phyloP scores from a whole-genome alignment of 2,888 invertebrate species.

The Pomacea canaliculata region DNA sequence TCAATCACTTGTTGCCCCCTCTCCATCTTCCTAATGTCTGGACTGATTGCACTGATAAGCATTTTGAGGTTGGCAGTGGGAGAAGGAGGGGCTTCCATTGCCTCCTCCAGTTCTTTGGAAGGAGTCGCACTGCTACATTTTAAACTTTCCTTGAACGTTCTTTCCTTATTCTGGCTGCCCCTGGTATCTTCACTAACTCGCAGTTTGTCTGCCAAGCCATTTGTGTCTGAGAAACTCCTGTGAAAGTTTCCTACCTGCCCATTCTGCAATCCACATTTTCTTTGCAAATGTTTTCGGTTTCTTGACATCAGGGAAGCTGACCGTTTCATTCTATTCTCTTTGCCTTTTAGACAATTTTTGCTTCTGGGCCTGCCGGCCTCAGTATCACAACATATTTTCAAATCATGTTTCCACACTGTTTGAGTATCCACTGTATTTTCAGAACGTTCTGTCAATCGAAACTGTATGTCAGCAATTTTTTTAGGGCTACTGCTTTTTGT shows the following conservation, averaged over 20 bases:
- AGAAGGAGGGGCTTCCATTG: conserved; percentile 70
- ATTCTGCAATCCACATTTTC: conserved; percentile 5
- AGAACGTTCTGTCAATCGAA: neutral
- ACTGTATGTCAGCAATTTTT: neutral
- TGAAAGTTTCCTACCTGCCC: neutral
- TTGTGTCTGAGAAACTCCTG: conserved; percentile 12
- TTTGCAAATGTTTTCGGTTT: conserved; percentile 10
- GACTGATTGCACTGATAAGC: conserved; percentile 77
- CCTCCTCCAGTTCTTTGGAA: conserved; percentile 15
- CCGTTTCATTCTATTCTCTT: conserved; percentile 22
- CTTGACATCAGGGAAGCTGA: conserved; percentile 4
- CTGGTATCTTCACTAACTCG: neutral
- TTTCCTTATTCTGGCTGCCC: neutral
- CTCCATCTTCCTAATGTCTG: conserved; percentile 59
- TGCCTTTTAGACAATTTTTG: neutral
- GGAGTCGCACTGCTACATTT: conserved; percentile 4
- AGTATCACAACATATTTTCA: neutral
- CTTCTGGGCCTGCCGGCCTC: neutral
- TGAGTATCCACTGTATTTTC: neutral
- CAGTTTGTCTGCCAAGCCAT: neutral
- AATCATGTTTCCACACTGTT: neutral
- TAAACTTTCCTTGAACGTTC: neutral
- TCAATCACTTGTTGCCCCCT: conserved; percentile 31
- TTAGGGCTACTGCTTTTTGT: conserved; percentile 22
- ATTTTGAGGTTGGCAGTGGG: conserved; percentile 80